Evolutionary conservation across 2,113 vertebrate species (phyloP).

Genomic region (Syrmaticus mikado): DNA sequence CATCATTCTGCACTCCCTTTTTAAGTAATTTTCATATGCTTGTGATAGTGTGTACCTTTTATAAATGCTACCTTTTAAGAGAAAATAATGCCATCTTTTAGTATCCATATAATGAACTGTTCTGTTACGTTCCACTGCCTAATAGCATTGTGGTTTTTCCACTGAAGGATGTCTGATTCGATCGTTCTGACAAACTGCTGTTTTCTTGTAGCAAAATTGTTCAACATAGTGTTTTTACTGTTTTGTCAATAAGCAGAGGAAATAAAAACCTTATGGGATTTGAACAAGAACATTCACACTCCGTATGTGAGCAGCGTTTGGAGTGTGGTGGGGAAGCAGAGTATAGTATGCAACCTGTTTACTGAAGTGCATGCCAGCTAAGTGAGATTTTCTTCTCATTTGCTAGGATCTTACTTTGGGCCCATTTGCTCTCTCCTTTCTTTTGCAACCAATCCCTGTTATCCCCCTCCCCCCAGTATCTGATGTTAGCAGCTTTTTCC

Average conservation of each 20-base stretch:
- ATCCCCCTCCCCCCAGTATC: not conserved
- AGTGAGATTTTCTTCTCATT: slow-evolving; percentile 24
- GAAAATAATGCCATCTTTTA: slow-evolving; percentile 24
- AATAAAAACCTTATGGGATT: slow-evolving; percentile 70
- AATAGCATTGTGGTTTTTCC: not conserved
- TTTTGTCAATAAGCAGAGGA: slow-evolving; percentile 68
- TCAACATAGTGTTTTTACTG: slow-evolving; percentile 66
- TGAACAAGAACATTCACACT: slow-evolving; percentile 69
- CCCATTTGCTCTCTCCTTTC: slow-evolving; percentile 19
- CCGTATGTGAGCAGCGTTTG: slow-evolving; percentile 70
- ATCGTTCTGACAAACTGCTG: slow-evolving; percentile 65
- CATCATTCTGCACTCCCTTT: slow-evolving; percentile 39
- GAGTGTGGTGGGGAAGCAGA: slow-evolving; percentile 57
- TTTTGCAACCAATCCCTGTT: not conserved
- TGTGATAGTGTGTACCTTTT: slow-evolving; percentile 14
- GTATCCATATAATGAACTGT: not conserved
- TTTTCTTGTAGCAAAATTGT: slow-evolving; percentile 69
- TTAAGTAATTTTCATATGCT: slow-evolving; percentile 20
- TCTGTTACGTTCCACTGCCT: slow-evolving; percentile 15
- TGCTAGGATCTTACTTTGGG: slow-evolving; percentile 11
- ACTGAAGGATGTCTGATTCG: slow-evolving; percentile 31
- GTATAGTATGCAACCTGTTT: slow-evolving; percentile 66
- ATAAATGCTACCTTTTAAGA: slow-evolving; percentile 45
- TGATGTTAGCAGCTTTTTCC: not conserved
- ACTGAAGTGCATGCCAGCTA: slow-evolving; percentile 55